Evolutionary conservation across 2,113 vertebrate species (phyloP), one percentile per base, ranked within the genome.

Genomic region (Nycticebus coucang): DNA sequence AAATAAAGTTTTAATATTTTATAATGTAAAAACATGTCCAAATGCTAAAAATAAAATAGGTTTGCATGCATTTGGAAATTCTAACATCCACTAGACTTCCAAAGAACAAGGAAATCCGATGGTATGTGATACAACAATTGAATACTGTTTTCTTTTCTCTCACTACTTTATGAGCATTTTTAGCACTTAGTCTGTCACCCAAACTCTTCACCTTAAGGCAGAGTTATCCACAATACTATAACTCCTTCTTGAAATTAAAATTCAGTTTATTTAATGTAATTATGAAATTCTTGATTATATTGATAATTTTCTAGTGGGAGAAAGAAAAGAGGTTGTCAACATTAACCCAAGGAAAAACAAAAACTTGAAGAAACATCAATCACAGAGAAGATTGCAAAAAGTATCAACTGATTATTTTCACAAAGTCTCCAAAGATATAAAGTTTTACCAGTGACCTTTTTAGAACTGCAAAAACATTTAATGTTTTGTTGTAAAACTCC

Each of bases 31-130:
- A 95, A 50, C 75, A 3, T 59, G 21, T 5, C 62, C 26, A 80
- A 21, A 66, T 85, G 24, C 60, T 18, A 87, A 59, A 45, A 93
- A 55, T 15, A 12, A 59, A 85, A 77, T 17, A 89, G 17, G 14
- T 86, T 95, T 68, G 37, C 14, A 93, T 11, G 11, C 4, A 72
- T 79, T 78, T 37, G 18, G 5, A 0, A 37, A 50, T 30, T 55
- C 83, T 59, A 92, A 1, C n/a, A 74, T 78, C 78, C 9, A 8
- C 24, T 82, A 74, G 18, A 17, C 26, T 75, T 77, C 69, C 45
- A 35, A 94, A 93, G 69, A 89, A 72, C 50, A 33, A 7, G 6
- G 59, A 95, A 94, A 75, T 90, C 9, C 17, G 57, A 78, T 80
- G 24, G 37, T 37, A 75, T 55, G 28, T 75, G 74, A 55, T 77